Percentiles rank a stretch among this genome's conserved stretches.
phyloP scores from a whole-genome alignment of 2,888 invertebrate genomes.

The Hemaris fuciformis region DNA sequence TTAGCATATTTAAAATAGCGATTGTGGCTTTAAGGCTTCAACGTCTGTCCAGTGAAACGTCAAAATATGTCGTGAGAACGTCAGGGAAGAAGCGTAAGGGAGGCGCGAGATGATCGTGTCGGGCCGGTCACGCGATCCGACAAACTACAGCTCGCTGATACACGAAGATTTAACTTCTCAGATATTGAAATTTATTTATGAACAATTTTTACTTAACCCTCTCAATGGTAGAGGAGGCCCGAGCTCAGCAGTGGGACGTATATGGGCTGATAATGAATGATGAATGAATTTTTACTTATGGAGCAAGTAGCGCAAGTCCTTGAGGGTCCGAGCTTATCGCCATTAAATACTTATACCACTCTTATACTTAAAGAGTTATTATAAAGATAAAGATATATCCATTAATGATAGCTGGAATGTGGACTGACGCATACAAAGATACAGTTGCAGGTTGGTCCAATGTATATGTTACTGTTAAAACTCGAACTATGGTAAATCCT shows the following conservation, averaged over 20 bases:
- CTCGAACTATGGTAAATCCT: too few species aligned
- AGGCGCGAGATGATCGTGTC: constrained; percentile 57
- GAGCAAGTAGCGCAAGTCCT: neutral
- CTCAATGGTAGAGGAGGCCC: too few species aligned
- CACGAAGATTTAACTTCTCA: constrained; percentile 40
- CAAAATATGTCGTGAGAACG: constrained; percentile 77
- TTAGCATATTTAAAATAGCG: constrained; percentile 51
- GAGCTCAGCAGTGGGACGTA: too few species aligned
- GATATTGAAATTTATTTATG: constrained; percentile 40
- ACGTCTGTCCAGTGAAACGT: constrained; percentile 77
- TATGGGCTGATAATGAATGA: too few species aligned
- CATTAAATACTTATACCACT: neutral
- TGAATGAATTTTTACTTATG: too few species aligned
- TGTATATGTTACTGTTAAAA: too few species aligned
- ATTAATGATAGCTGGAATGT: neutral
- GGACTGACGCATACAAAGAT: neutral
- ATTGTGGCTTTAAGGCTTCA: constrained; percentile 75
- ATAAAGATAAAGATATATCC: neutral
- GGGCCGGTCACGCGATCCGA: constrained; percentile 70
- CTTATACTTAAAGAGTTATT: too few species aligned
- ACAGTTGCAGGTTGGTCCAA: too few species aligned
- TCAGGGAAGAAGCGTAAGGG: constrained; percentile 56
- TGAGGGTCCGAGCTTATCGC: too few species aligned
- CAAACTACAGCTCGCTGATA: constrained; percentile 31
- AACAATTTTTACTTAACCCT: too few species aligned